A percentile compares a stretch with the other conserved stretches of the same genome.
phyloP scores from a whole-genome alignment of 1,140 invertebrate species.

The Antheraea pernyi region DNA sequence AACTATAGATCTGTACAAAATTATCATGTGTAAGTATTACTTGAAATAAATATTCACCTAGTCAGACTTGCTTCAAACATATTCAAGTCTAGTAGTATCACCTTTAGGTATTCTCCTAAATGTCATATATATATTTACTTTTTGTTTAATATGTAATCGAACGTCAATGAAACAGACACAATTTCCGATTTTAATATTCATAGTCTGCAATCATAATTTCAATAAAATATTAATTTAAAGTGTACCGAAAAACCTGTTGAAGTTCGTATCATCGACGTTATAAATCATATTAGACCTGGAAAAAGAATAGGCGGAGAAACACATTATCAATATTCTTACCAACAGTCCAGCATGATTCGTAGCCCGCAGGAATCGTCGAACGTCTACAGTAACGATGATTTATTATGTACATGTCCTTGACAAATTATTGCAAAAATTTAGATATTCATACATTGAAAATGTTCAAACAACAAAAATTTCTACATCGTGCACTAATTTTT shows the following conservation, averaged over 20 bases:
- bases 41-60: too few relatives aligned
- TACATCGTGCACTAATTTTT: constrained; percentile 33
- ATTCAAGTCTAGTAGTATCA: too few relatives aligned
- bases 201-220: background rate
- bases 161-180: too few relatives aligned
- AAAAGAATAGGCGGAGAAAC: background rate
- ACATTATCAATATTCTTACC: constrained; percentile 46
- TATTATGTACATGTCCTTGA: constrained; percentile 76
- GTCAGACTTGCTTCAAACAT: too few relatives aligned
- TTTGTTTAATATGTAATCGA: too few relatives aligned
- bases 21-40: too few relatives aligned
- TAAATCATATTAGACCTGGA: background rate
- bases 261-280: background rate
- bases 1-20: too few relatives aligned
- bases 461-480: constrained; percentile 23
- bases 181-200: too few relatives aligned
- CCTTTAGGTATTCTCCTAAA: too few relatives aligned
- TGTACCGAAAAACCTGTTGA: background rate
- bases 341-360: constrained; percentile 64
- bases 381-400: constrained; percentile 62
- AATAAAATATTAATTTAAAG: background rate
- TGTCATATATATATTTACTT: too few relatives aligned
- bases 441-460: constrained; percentile 57
- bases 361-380: constrained; percentile 65
- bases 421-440: constrained; percentile 56